Conservation (phyloP, 2,888 invertebrate genomes). For the Megastigmus dorsalis region DNA sequence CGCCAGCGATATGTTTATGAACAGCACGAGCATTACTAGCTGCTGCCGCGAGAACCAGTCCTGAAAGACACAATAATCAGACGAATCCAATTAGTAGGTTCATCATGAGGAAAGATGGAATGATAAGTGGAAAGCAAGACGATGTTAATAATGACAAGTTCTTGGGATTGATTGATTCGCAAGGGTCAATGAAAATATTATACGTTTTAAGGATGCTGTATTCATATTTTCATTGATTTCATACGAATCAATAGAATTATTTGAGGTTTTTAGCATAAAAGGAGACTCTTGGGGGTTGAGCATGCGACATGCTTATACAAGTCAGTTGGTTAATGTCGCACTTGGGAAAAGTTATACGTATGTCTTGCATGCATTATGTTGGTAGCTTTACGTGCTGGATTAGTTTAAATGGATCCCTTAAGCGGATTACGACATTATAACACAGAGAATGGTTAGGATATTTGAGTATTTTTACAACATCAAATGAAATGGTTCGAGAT, state of each 20-base stretch:
- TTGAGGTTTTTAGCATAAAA: not conserved
- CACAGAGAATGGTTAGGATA: constrained; percentile 5
- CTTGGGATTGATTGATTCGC: not conserved
- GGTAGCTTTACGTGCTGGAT: not conserved
- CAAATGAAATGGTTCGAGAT: constrained; percentile 12
- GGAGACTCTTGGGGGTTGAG: not conserved
- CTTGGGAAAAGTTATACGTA: not conserved
- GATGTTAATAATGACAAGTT: constrained; percentile 21
- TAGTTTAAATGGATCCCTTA: not conserved
- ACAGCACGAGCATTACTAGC: constrained; percentile 93
- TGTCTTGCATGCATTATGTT: not conserved
- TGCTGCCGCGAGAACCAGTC: constrained; percentile 98
- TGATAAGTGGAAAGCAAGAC: constrained; percentile 29
- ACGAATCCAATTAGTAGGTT: not conserved
- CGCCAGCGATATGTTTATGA: constrained; percentile 95
- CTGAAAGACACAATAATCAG: constrained; percentile 76
- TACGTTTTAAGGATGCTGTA: not conserved
- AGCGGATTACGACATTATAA: not conserved
- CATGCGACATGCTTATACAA: constrained; percentile 17
- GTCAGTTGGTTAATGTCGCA: not conserved
- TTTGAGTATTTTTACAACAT: not conserved
- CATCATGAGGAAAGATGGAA: too few species aligned
- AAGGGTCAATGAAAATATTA: not conserved
- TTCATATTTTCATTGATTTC: not conserved
- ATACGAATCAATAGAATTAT: not conserved